Conservation (phyloP, 2,113 vertebrate species). For the Toxotes jaculatrix region DNA sequence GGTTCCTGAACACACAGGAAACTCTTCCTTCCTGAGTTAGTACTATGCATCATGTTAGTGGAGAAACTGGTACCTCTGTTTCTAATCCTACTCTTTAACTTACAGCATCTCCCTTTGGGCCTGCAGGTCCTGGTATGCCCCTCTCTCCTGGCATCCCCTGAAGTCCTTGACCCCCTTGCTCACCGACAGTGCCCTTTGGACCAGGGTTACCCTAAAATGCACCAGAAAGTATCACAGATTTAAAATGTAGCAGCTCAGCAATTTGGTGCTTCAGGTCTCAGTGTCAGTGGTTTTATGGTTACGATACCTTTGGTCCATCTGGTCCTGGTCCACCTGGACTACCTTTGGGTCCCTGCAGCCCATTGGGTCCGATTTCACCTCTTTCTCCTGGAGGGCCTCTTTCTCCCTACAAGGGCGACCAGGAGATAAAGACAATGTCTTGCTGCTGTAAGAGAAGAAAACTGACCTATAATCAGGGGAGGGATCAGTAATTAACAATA, state of each 20-base stretch:
- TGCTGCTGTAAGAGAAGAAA: neutral
- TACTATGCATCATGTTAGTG: no score
- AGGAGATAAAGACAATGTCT: neutral
- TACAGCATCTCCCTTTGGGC: conserved; percentile 96
- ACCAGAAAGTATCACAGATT: no score
- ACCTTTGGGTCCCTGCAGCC: conserved; percentile 92
- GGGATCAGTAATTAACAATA: neutral
- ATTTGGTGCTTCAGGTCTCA: neutral
- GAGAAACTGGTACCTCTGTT: neutral
- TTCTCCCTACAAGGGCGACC: conserved; percentile 87
- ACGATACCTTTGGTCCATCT: conserved; percentile 93
- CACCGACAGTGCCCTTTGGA: conserved; percentile 89
- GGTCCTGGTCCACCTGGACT: conserved; percentile 92
- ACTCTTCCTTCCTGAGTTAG: no score
- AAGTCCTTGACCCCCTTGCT: conserved; percentile 91
- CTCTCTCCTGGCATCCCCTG: conserved; percentile 98
- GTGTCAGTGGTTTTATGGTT: neutral
- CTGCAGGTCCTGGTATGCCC: conserved; percentile 90
- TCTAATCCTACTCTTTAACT: conserved; percentile 50
- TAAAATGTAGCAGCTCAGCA: neutral
- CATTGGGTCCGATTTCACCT: conserved; percentile 91
- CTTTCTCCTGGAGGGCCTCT: conserved; percentile 96
- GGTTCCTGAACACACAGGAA: neutral
- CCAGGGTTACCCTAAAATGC: conserved; percentile 89
- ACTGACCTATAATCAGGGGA: no score